These are phyloP conservation scores for Hydrolagus affinis DNA, from an alignment of 2,113 vertebrate genomes.

Conservation along the genomic window DNA sequence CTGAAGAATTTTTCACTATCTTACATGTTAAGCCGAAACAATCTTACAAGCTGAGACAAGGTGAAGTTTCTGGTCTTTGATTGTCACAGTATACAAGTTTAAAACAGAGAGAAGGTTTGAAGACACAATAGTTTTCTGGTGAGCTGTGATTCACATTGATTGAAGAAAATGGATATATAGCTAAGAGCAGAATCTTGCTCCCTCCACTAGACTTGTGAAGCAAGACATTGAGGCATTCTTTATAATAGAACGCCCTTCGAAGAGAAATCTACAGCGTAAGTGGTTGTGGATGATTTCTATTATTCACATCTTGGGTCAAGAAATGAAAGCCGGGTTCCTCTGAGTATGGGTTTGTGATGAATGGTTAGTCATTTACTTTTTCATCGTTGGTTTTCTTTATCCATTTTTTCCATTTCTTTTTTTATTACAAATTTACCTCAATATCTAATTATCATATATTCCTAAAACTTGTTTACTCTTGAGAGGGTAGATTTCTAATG, in stretches of 20 bases:
- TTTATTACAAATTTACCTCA: background rate
- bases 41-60: background rate
- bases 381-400: too few relatives aligned
- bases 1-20: too few relatives aligned
- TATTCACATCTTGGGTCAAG: slow-evolving; percentile 10
- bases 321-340: slow-evolving; percentile 12
- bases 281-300: background rate
- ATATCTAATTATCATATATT: background rate
- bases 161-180: slow-evolving; percentile 11
- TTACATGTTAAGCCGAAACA: background rate
- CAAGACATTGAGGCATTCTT: background rate
- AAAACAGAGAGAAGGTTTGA: slow-evolving; percentile 1
- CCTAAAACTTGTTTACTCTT: too few relatives aligned
- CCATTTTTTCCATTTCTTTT: background rate
- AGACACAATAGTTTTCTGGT: background rate
- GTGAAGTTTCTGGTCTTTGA: too few relatives aligned
- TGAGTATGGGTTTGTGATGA: background rate
- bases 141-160: slow-evolving; percentile 13
- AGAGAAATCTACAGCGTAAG: slow-evolving; percentile 6
- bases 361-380: background rate
- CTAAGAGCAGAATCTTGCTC: background rate
- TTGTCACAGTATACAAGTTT: background rate
- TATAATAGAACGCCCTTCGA: background rate
- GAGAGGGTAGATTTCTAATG: background rate
- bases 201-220: background rate